Base-by-base conservation (phyloP, 1,140 invertebrate genomes). In the Nymphalis io region DNA sequence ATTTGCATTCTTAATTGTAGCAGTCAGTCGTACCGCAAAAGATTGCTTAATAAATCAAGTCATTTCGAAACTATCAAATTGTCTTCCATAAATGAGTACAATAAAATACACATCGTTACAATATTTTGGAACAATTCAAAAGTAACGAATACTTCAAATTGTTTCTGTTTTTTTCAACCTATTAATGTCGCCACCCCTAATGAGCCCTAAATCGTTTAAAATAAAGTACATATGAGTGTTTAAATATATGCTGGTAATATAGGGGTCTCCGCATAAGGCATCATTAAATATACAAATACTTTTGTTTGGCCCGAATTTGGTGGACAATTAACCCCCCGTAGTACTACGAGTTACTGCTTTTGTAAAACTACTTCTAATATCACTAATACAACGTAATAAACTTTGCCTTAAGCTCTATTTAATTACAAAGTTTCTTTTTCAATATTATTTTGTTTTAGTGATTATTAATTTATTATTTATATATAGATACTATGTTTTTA, bases 211-310 rank as follows among this genome's bases (percentile, higher is more conserved):
- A 21, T 21, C 15, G 20, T 10, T 53, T 53, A 21, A 48, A 10
- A 16, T 48, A 10, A 3, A 6, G 2, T 2, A 48, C 6, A 48
- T 48, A 18, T 48, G 12, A 8, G 27, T 33, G 10, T 33, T 33
- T 33, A 33, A 33, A 33, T 33, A 33, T 33, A 5, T 33, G 23
- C 5, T 27, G 27, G 27, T 33, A 33, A 33, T 8, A 33, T 33
- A 16, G 15, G 48, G 20, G 48, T 21, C 20, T 21, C 38, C 18
- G 39, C 58, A 60, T 60, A 42, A 60, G 38, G 58, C n/a, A 20
- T 20, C 38, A 60, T 60, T 60, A 40, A 40, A 60, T 60, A 60
- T 42, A 42, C 33, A 60, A 20, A 12, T 20, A 42, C n/a, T 42
- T 40, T 42, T 57, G 53, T 57, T 33, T 8, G 27, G 16, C 5